phyloP scores from a whole-genome alignment of 2,888 invertebrate species.

The Himalopsyche kuldschensis region DNA sequence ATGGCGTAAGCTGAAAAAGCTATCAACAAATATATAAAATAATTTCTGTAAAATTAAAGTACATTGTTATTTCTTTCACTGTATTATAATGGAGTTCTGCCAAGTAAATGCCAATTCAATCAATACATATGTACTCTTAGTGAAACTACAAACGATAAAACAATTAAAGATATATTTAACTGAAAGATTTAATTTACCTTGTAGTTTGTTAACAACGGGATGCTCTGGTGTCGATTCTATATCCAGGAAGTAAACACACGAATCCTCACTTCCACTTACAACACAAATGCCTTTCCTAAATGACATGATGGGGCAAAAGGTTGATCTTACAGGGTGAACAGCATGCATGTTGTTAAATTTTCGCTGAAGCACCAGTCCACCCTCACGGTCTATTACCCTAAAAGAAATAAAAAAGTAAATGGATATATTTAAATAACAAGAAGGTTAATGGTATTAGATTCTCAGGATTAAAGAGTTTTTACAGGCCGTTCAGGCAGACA shows the following conservation, averaged over 20 bases:
- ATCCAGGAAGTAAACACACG: conserved; percentile 76
- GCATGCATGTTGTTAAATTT: conserved; percentile 68
- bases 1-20: too few species aligned
- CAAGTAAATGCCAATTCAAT: too few species aligned
- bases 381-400: conserved; percentile 69
- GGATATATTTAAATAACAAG: neutral
- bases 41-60: too few species aligned
- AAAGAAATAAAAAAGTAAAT: conserved; percentile 26
- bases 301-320: conserved; percentile 86
- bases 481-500: too few species aligned
- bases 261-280: conserved; percentile 79
- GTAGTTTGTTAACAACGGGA: conserved; percentile 62
- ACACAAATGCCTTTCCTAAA: conserved; percentile 80
- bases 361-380: conserved; percentile 65
- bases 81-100: too few species aligned
- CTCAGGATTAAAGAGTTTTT: too few species aligned
- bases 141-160: too few species aligned
- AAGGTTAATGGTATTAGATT: too few species aligned
- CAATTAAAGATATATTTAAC: neutral
- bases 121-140: too few species aligned
- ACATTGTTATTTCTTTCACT: too few species aligned
- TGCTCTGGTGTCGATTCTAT: conserved; percentile 63
- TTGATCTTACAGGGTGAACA: conserved; percentile 65
- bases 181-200: conserved; percentile 47
- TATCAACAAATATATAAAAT: too few species aligned